Conservation (phyloP, 2,113 vertebrate genomes). For the Motacilla alba region DNA sequence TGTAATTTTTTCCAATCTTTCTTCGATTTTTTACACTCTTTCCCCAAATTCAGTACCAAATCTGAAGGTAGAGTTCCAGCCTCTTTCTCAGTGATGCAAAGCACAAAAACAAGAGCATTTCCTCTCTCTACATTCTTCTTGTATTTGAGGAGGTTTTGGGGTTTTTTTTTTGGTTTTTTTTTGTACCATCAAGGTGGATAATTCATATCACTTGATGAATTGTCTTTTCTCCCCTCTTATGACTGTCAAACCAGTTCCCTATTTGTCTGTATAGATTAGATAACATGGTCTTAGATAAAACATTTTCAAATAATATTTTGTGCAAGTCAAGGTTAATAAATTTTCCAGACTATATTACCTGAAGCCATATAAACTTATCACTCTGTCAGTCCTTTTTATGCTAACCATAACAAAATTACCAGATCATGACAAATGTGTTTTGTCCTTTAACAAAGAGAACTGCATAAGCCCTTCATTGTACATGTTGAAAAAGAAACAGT, state of each 20-base stretch:
- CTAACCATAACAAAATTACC: background rate
- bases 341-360: background rate
- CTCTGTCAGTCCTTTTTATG: background rate
- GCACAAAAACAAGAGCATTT: background rate
- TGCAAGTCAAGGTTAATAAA: background rate
- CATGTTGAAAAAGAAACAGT: background rate
- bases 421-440: background rate
- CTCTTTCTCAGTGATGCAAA: background rate
- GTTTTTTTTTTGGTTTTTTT: too few relatives aligned
- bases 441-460: background rate
- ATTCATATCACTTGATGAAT: background rate
- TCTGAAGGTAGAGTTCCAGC: background rate
- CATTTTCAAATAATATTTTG: background rate
- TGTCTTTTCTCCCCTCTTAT: background rate
- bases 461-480: background rate
- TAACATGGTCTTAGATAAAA: background rate
- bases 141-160: accelerated
- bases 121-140: background rate
- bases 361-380: background rate
- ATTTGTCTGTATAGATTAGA: background rate
- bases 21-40: background rate
- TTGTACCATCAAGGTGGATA: background rate
- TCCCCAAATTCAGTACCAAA: background rate
- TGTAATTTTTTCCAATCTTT: background rate
- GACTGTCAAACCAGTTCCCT: background rate